Evolutionary conservation across 2,888 invertebrate species (phyloP).

Genomic region (Leucophora obtusa): DNA sequence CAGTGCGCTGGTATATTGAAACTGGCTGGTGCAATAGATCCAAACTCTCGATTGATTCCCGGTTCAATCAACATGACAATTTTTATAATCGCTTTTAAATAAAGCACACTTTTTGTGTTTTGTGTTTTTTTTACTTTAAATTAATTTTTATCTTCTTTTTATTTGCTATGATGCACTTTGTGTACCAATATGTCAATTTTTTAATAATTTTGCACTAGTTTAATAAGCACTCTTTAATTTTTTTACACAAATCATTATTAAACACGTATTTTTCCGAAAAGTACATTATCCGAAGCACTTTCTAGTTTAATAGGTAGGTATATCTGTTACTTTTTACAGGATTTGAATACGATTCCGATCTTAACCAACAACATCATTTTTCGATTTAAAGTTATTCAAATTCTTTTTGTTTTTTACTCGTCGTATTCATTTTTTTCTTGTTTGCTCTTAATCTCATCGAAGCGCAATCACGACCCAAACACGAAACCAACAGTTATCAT

Average conservation of each 20-base stretch:
- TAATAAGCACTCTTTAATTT: neutral
- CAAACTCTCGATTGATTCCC: constrained; percentile 78
- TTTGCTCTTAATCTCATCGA: constrained; percentile 59
- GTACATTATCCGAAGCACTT: neutral
- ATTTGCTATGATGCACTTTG: constrained; percentile 1
- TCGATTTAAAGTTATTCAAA: constrained; percentile 9
- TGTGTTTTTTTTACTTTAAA: neutral
- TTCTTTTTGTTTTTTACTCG: constrained; percentile 10
- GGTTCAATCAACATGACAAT: constrained; percentile 80
- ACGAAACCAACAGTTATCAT: constrained; percentile 77
- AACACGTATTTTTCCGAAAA: neutral
- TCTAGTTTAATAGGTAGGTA: neutral
- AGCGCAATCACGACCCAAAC: constrained; percentile 73
- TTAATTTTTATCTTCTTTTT: constrained; percentile 2
- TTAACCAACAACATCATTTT: neutral
- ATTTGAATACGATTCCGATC: neutral
- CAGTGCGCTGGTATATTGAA: constrained; percentile 75
- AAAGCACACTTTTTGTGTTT: constrained; percentile 42
- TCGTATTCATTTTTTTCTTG: constrained; percentile 21
- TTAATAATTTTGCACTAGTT: neutral
- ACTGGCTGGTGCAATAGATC: constrained; percentile 77
- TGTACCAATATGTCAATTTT: neutral
- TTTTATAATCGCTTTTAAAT: constrained; percentile 49
- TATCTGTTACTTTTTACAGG: too few species aligned
- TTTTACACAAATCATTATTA: neutral